A percentile compares a stretch with the other conserved stretches of the same genome.
phyloP scores from a whole-genome alignment of 2,888 invertebrate species.

The Papilio protenor region DNA sequence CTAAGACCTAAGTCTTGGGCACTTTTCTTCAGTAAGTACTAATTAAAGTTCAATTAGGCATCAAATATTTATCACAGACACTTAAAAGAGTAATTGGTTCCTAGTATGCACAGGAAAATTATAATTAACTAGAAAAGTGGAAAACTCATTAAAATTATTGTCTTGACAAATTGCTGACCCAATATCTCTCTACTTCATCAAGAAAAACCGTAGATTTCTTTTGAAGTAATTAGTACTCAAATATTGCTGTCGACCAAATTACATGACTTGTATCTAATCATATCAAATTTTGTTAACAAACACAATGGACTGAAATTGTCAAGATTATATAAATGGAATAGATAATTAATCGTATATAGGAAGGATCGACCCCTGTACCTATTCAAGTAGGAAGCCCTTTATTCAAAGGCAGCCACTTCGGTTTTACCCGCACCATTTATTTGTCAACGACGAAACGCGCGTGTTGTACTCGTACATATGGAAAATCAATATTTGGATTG shows the following conservation, averaged over 20 bases:
- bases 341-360: not conserved
- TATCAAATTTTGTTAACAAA: conserved; percentile 3
- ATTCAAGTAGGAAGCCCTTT: conserved; percentile 11
- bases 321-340: not conserved
- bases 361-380: conserved; percentile 19
- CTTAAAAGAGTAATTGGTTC: not conserved
- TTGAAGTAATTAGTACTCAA: not conserved
- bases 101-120: conserved; percentile 7
- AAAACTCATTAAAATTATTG: conserved; percentile 32
- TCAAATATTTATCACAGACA: not conserved
- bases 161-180: conserved; percentile 32
- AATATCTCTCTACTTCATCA: conserved; percentile 15
- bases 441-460: not conserved
- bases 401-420: conserved; percentile 16
- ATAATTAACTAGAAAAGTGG: not conserved
- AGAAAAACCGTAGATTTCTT: not conserved
- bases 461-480: not conserved
- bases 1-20: not conserved
- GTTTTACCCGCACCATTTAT: conserved; percentile 15
- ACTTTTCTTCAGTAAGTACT: not conserved
- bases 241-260: not conserved
- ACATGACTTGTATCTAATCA: not conserved
- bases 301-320: not conserved
- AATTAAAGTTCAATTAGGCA: not conserved
- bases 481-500: not conserved